Base-by-base conservation (phyloP, 2,797 vertebrate species). In the Distichodus sexfasciatus region DNA sequence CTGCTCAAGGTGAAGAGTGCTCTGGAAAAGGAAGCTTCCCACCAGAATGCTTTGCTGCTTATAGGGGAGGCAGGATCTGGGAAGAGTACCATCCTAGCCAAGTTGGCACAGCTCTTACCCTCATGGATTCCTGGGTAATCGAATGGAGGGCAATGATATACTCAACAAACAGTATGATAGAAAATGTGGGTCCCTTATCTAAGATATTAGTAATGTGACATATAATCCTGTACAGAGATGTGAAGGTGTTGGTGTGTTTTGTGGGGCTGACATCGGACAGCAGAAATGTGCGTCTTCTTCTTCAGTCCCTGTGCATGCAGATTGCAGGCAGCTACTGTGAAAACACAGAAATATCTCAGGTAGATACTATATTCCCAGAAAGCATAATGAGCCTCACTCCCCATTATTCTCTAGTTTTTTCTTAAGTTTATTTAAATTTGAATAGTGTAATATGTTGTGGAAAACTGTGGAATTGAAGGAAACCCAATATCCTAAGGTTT, bases 71-170 rank as follows among this genome's bases (percentile, higher is more conserved):
- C 81, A n/a, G 87, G 87, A 38, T 86, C 72, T 38, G 89, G 89
- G 15, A 91, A 90, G 79, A 91, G 84, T 76, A 72, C 76, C 11
- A 66, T 79, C 21, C 77, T 85, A 66, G 90, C 90, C 38, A 83
- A 82, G 54, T 55, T 82, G 24, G 83, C 86, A 24, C 75, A 82
- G 23, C 68, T 83, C 19, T 80, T 84, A 41, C 75, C 83, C 15
- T 66, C 76, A 1, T 89, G 88, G 86, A 75, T 89, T 14, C 33
- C 77, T 24, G 79, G 88, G 89, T 90, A 73, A 78, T 79, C 31
- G 48, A 41, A 41, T 15, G 7, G 43, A 53, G n/a, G 2, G 26
- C 71, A 23, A 4, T 40, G 15, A 12, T 12, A 11, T 48, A 31
- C 15, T 60, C 2, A 29, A 50, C 43, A 55, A 3, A 21, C 50